Evolutionary conservation across 2,113 vertebrate species (phyloP).

Genomic region (Phylloscopus whistleri): DNA sequence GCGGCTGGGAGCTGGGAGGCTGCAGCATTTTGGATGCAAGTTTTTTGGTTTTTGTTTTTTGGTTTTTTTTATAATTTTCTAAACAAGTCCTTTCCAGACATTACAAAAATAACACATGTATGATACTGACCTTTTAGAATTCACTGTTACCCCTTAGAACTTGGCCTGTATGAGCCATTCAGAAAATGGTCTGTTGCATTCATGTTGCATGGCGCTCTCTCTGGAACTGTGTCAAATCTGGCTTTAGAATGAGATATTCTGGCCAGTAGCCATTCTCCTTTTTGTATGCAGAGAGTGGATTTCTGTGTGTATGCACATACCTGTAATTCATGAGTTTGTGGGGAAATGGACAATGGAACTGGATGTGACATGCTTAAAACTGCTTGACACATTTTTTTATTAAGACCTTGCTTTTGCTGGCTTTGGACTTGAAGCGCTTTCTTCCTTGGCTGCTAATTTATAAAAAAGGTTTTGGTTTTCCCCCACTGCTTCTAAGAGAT

Average conservation of each 20-base stretch:
- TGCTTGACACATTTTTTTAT: neutral
- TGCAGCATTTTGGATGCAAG: neutral
- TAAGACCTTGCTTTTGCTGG: constrained; percentile 34
- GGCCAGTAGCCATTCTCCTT: neutral
- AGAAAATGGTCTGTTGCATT: neutral
- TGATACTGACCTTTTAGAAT: neutral
- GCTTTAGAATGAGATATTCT: neutral
- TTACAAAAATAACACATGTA: neutral
- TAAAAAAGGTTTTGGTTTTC: neutral
- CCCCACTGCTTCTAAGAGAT: neutral
- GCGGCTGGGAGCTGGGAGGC: neutral
- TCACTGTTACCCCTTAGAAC: neutral
- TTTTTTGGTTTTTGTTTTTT: rapidly evolving
- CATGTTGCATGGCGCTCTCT: neutral
- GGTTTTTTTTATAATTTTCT: neutral
- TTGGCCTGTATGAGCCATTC: neutral
- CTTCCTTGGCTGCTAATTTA: neutral
- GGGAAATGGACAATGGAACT: constrained; percentile 41
- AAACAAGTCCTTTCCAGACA: neutral
- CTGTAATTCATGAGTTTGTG: neutral
- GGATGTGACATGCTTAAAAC: neutral
- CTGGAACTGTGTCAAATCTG: neutral
- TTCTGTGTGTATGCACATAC: neutral
- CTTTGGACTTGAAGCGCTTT: neutral
- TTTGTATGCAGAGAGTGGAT: neutral